Base-by-base conservation (phyloP, 1,140 invertebrate genomes). In the Drosophila ananassae region DNA sequence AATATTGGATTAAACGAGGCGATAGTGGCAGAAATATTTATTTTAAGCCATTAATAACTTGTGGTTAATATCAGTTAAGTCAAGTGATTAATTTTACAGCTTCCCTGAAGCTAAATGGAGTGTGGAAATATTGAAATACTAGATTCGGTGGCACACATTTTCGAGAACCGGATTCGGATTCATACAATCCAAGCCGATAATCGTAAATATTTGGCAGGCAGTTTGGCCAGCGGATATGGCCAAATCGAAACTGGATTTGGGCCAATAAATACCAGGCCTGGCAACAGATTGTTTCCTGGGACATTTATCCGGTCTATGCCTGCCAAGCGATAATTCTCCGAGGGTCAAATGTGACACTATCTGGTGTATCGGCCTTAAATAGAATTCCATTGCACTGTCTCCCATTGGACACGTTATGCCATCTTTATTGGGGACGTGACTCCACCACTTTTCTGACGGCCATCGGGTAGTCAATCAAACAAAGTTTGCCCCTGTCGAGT, bases 201-300 rank as follows among this genome's bases (percentile, higher is more conserved):
- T 51, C 63, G 46, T 66, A 83, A 83, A 83, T 79, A 75, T 58
- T 83, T 28, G 25, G 25, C 25, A 5, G 25, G 61, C 59, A 60
- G 39, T 47, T 75, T 41, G 50, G 54, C 56, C 61, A 41, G 52
- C 48, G 60, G 79, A 59, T 51, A 60, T 69, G 39, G 9, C 60
- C 44, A 37, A 52, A 56, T 37, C 56, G 64, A 28, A 59, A 67
- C 53, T 57, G 61, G 71, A 67, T 64, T 34, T 41, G 44, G 52
- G 58, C 79, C 81, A 82, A 78, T 83, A 82, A 84, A 84, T 84
- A 72, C 72, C 46, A 21, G 67, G 46, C 66, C 55, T 72, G 48
- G 52, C 24, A 59, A 60, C 50, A 39, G 47, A 68, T 57, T 58
- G 60, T 32, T 46, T 55, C 13, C 34, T 25, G 32, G 50, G 39